phyloP scores from a whole-genome alignment of 2,797 vertebrate species.

The Prionace glauca region DNA sequence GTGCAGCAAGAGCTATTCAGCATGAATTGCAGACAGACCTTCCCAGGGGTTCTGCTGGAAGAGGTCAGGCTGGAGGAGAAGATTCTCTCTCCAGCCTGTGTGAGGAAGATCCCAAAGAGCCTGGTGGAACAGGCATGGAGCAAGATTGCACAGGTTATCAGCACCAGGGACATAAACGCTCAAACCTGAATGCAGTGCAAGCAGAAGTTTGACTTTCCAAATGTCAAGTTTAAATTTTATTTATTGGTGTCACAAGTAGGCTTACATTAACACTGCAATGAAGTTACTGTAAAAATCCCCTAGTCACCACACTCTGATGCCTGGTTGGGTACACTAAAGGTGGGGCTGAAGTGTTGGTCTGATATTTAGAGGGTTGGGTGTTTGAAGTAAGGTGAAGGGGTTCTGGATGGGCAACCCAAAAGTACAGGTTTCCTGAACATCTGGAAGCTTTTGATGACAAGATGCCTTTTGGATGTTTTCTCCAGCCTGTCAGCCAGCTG shows the following conservation, averaged over 20 bases:
- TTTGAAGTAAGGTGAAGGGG: too few species aligned
- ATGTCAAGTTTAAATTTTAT: not conserved
- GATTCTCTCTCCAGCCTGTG: not conserved
- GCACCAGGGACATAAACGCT: not conserved
- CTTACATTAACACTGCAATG: too few species aligned
- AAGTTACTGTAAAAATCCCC: too few species aligned
- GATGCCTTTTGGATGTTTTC: not conserved
- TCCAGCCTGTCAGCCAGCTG: not conserved
- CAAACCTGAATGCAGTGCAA: not conserved
- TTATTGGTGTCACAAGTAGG: too few species aligned
- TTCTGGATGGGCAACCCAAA: too few species aligned
- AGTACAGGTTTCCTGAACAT: too few species aligned
- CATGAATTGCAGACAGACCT: not conserved
- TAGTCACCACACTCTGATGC: too few species aligned
- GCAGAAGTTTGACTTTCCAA: not conserved
- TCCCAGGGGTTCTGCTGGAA: not conserved
- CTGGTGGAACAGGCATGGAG: not conserved
- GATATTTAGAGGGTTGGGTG: too few species aligned
- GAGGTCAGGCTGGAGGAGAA: not conserved
- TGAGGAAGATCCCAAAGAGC: not conserved
- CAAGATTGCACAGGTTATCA: not conserved
- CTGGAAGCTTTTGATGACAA: not conserved
- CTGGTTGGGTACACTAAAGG: too few species aligned
- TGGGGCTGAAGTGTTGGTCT: too few species aligned
- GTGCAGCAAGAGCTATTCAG: not conserved